Base-by-base conservation (phyloP, 2,797 vertebrate species). In the Pseudochaenichthys georgianus region DNA sequence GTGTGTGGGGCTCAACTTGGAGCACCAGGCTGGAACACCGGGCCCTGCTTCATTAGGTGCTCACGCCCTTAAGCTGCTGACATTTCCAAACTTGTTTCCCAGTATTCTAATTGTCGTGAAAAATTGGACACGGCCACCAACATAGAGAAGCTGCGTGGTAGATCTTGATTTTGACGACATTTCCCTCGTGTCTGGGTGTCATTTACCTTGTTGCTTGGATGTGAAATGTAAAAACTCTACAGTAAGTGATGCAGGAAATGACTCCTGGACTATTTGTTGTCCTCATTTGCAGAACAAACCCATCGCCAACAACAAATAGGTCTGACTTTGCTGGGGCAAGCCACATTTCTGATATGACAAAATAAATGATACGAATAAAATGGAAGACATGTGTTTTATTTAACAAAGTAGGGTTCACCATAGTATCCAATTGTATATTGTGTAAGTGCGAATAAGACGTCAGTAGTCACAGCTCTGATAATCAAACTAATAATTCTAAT, bases 21-120 rank as follows among this genome's bases (percentile, higher is more conserved):
- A 72, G 91, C 87, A 75, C 69, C 66, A 61, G 92, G 80, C 87
- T 70, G 91, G 89, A 94, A 93, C 92, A 85, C 80, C 78, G 67
- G 60, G 88, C 80, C 75, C 70, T 82, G 91, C 91, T 93, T 94
- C 94, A 95, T 95, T 95, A 95, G 92, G 88, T 82, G 84, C 91
- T 91, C 88, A 83, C 75, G 75, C 89, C 92, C 92, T 87, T 85
- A 88, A 92, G 92, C 87, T 82, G 83, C 91, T 94, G 93, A 94
- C 94, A 95, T 95, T 95, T 95, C 82, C 90, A 92, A 92, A 92
- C 88, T 85, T 89, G 88, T 90, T 89, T 87, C 84, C 75, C 46
- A 55, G 83, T 83, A 83, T 89, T 89, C 79, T 93, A 93, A 94
- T 93, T 94, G 89, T 88, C 31, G 47, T 92, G 87, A 93, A 93